A percentile compares a stretch with the other conserved stretches of the same genome.
Evolutionary conservation across 2,797 vertebrate species (phyloP).

Genomic region (Orientallactaga sibirica): DNA sequence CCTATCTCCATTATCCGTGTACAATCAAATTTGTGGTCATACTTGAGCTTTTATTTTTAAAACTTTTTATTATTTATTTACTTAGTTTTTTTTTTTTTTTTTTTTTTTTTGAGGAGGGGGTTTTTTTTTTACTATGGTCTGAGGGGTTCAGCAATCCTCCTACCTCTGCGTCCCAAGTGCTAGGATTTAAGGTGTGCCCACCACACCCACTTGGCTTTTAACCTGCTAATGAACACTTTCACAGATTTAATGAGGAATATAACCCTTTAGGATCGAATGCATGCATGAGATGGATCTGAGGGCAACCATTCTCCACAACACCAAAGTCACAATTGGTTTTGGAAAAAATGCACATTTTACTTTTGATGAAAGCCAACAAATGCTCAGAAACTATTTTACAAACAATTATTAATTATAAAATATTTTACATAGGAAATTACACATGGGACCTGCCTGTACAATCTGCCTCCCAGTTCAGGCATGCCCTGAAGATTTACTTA

Average conservation of each 20-base stretch:
- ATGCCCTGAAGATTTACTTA: neutral
- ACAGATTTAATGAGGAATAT: neutral
- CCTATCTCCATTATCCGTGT: neutral
- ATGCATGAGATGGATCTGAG: neutral
- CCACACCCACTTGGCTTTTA: no score
- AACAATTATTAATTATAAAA: neutral
- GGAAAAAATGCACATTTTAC: neutral
- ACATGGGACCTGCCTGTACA: neutral
- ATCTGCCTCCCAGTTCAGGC: neutral
- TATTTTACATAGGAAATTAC: neutral
- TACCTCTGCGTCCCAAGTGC: no score
- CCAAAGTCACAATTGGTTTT: neutral
- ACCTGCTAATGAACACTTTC: neutral
- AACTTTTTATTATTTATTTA: no score
- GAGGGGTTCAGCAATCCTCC: no score
- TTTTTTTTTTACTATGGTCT: no score
- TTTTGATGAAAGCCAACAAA: neutral
- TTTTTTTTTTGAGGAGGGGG: no score
- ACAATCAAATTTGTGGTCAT: neutral
- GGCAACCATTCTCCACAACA: neutral
- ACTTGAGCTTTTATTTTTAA: neutral
- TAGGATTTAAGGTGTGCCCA: no score
- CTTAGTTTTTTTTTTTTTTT: no score
- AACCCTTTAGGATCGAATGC: constrained; percentile 45
- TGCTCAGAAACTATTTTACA: neutral